Percentiles rank a stretch among this genome's conserved stretches.
Conservation (phyloP, 2,888 invertebrate genomes). For the Hyppa rectilinea region DNA sequence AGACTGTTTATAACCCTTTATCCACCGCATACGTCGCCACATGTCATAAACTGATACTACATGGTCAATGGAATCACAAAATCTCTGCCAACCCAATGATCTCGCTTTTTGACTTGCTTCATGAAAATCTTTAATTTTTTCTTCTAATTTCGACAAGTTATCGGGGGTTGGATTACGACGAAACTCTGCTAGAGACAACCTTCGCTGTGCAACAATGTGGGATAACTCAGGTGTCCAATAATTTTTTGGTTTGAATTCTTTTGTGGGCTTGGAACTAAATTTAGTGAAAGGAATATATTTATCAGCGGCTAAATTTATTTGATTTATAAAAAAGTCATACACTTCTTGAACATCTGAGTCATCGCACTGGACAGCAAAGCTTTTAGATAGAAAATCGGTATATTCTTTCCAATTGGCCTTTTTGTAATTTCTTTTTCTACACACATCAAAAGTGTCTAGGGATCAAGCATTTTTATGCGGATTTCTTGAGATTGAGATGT, state of each 20-base stretch:
- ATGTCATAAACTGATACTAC: no score
- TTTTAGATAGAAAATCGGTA: background rate
- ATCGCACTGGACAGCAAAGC: background rate
- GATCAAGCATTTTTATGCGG: no score
- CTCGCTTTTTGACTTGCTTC: background rate
- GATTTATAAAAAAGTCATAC: no score
- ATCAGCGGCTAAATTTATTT: no score
- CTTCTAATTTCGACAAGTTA: background rate
- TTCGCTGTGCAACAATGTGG: slow-evolving; percentile 1
- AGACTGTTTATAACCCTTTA: no score
- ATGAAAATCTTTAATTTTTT: slow-evolving; percentile 4
- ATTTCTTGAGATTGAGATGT: no score
- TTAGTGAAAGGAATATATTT: background rate
- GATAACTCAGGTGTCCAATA: slow-evolving; percentile 3
- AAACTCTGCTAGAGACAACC: slow-evolving; percentile 2
- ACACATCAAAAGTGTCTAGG: no score
- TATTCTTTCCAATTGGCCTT: background rate
- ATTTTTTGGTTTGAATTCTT: slow-evolving; percentile 1
- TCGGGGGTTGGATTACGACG: background rate
- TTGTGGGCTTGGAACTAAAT: background rate
- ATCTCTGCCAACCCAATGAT: background rate
- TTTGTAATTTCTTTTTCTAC: slow-evolving; percentile 7
- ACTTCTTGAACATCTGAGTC: background rate
- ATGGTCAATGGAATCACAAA: no score
- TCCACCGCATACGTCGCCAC: no score